These are phyloP conservation scores for Chanos chanos DNA, from an alignment of 2,797 vertebrate species.

Conservation along the genomic window DNA sequence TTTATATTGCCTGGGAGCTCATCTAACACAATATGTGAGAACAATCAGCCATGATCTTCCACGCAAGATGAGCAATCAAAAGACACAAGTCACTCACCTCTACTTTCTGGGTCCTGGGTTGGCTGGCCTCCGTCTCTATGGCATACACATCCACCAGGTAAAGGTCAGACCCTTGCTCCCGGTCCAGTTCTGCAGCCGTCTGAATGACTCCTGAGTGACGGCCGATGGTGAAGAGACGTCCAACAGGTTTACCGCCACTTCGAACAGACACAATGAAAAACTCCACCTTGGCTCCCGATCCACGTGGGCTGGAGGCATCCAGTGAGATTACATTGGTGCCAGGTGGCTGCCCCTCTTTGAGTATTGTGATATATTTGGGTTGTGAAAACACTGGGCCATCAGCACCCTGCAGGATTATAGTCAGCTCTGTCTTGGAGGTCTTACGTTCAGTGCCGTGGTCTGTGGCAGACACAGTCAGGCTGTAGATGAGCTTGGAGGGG, in stretches of 20 bases:
- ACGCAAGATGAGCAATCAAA: neutral
- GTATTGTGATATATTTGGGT: constrained; percentile 91
- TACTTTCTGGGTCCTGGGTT: constrained; percentile 88
- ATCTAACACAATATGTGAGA: constrained; percentile 44
- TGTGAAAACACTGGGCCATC: constrained; percentile 95
- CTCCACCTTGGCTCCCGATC: constrained; percentile 83
- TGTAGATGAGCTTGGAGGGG: constrained; percentile 86
- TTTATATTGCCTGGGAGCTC: constrained; percentile 42
- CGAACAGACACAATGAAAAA: constrained; percentile 93
- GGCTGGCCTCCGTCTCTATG: constrained; percentile 82
- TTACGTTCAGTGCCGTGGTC: constrained; percentile 88
- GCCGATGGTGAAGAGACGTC: constrained; percentile 93
- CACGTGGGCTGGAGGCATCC: constrained; percentile 84
- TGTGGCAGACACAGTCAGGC: constrained; percentile 87
- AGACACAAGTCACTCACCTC: constrained; percentile 77
- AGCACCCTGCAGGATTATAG: constrained; percentile 85
- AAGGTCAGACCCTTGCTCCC: constrained; percentile 89
- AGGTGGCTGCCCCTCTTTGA: constrained; percentile 93
- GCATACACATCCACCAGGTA: constrained; percentile 96
- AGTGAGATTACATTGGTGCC: constrained; percentile 94
- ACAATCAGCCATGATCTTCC: constrained; percentile 39
- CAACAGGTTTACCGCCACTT: constrained; percentile 80
- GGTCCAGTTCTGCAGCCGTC: constrained; percentile 91
- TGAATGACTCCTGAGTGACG: constrained; percentile 87
- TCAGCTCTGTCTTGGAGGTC: constrained; percentile 86